Evolutionary conservation across 2,888 invertebrate genomes (phyloP).

Genomic region (Nomada hirtipes): DNA sequence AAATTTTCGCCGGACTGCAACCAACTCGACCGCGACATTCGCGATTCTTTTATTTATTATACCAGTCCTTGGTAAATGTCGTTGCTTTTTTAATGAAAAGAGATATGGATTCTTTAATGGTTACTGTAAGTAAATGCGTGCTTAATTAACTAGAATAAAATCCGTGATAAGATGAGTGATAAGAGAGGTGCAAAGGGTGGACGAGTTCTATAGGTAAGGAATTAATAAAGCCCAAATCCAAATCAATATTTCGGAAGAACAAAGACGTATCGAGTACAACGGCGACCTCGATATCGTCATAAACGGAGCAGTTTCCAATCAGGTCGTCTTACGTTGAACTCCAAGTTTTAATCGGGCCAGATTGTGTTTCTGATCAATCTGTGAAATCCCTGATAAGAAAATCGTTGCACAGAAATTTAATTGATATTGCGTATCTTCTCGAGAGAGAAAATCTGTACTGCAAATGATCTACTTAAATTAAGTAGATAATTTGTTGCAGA

Average conservation of each 20-base stretch:
- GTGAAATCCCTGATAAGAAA: not conserved
- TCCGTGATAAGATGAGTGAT: too few species aligned
- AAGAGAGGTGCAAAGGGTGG: too few species aligned
- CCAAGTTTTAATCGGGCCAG: constrained; percentile 35
- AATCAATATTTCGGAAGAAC: constrained; percentile 37
- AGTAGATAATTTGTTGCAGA: too few species aligned
- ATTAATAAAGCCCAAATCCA: constrained; percentile 10
- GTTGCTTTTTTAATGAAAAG: too few species aligned
- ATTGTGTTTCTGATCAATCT: constrained; percentile 18
- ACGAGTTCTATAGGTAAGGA: not conserved
- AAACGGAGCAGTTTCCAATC: constrained; percentile 31
- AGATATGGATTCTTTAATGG: too few species aligned
- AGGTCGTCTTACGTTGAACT: constrained; percentile 22
- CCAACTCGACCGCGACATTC: not conserved
- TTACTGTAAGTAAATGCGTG: too few species aligned
- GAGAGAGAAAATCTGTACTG: not conserved
- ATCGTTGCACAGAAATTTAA: constrained; percentile 10
- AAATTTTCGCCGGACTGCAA: constrained; percentile 24
- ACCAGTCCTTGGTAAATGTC: not conserved
- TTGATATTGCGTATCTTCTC: not conserved
- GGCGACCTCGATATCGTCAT: constrained; percentile 10
- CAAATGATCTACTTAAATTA: too few species aligned
- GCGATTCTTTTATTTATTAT: not conserved
- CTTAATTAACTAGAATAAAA: too few species aligned
- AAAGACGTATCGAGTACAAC: constrained; percentile 30